phyloP scores from a whole-genome alignment of 2,113 vertebrate genomes.

The Smithornis capensis region DNA sequence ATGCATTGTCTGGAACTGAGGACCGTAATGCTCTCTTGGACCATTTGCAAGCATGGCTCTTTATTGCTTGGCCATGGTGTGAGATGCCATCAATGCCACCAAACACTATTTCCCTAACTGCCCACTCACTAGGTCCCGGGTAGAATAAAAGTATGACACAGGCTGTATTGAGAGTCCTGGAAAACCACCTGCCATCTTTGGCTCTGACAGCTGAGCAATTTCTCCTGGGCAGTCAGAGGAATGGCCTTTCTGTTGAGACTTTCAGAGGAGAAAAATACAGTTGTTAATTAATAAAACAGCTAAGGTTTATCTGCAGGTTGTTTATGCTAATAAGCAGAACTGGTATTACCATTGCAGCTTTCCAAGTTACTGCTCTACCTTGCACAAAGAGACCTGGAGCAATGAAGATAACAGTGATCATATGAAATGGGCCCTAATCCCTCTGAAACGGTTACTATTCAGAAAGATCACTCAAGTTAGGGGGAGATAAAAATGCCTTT shows the following conservation, averaged over 20 bases:
- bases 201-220: neutral
- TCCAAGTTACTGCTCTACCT: neutral
- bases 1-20: neutral
- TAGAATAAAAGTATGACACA: neutral
- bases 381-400: neutral
- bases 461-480: neutral
- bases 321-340: neutral
- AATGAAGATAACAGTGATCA: neutral
- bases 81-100: neutral
- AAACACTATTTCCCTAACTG: neutral
- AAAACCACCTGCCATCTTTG: slow-evolving; percentile 27
- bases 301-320: neutral
- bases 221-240: neutral
- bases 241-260: neutral
- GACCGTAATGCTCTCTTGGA: neutral
- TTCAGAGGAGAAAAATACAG: neutral
- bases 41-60: neutral
- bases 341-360: neutral
- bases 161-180: neutral
- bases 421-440: neutral
- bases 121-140: neutral
- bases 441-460: neutral
- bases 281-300: slow-evolving; percentile 1
- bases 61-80: neutral
- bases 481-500: neutral